Base-by-base conservation (phyloP, 2,797 vertebrate genomes). In the Triplophysa bombifrons region DNA sequence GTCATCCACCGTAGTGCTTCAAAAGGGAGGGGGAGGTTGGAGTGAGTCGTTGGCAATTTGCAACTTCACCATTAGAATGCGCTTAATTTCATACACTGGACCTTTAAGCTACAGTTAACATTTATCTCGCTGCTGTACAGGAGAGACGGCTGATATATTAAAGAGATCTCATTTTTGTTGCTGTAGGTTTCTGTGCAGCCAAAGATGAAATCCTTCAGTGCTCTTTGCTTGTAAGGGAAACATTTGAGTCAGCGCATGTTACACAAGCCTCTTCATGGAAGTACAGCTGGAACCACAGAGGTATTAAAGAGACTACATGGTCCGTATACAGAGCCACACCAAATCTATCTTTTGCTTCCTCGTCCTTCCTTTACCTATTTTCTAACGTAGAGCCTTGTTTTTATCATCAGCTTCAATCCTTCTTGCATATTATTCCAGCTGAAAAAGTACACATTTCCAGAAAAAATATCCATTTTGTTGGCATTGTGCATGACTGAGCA, bases 211-310 rank as follows among this genome's bases (percentile, higher is more conserved):
- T 72, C 71, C 41, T 72, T 3, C 3, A 25, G 55, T 10, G 20
- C 25, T 30, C 5, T 4, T 38, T 48, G 71, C 69, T 72, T 70
- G 30, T 71, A 55, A 80, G 20, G 63, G 14, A 20, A 67, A 75
- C 69, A 64, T 65, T 77, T 76, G 41, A 77, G 50, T 50, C 71
- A 74, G 72, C n/a, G 22, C 13, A 58, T 82, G 56, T 80, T 83
- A 67, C 63, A 72, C 82, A 82, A 82, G 20, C 65, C 71, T 78
- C 58, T 71, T 9, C 50, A 58, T 44, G 22, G 25, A 50, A 55
- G 69, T 44, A 66, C 74, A 67, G 67, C 53, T 56, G 41, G 44
- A 61, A 48, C 72, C 55, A 74, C 25, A 53, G 25, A 41, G 65
- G 44, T 50, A 48, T 34, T 61, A 48, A 66, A 72, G 27, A 48